Evolutionary conservation across 1,140 invertebrate species (phyloP).

Genomic region (Amphibalanus amphitrite): DNA sequence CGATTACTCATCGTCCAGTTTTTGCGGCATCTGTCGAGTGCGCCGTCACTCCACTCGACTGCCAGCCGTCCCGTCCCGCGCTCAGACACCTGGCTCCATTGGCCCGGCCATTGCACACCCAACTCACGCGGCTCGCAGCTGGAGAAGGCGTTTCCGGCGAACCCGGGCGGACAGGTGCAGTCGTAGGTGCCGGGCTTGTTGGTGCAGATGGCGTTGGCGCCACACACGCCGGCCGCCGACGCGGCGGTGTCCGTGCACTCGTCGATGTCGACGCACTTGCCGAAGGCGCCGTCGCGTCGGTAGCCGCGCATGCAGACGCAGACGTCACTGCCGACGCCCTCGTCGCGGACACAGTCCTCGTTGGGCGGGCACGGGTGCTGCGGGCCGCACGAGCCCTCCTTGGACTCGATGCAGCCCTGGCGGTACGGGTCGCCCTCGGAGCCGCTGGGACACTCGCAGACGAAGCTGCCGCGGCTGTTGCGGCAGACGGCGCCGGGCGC

Average conservation of each 20-base stretch:
- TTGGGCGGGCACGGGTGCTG: slow-evolving; percentile 56
- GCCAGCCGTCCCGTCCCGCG: too few species aligned
- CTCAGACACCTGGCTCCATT: too few species aligned
- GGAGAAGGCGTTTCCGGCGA: slow-evolving; percentile 71
- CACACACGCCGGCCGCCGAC: slow-evolving; percentile 58
- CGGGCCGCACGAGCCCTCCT: slow-evolving; percentile 43
- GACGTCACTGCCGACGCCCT: slow-evolving; percentile 49
- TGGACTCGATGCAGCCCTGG: slow-evolving; percentile 47
- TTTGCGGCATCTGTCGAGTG: too few species aligned
- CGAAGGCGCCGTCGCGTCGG: slow-evolving; percentile 42
- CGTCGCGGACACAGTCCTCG: slow-evolving; percentile 64
- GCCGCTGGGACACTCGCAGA: slow-evolving; percentile 62
- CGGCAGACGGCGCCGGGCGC: slow-evolving; percentile 63
- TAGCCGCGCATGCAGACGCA: slow-evolving; percentile 76
- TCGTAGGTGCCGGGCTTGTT: slow-evolving; percentile 87
- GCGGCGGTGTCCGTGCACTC: slow-evolving; percentile 53
- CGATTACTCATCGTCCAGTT: too few species aligned
- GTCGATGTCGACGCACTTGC: slow-evolving; percentile 66
- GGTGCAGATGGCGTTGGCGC: slow-evolving; percentile 71
- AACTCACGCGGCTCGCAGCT: slow-evolving; percentile 41
- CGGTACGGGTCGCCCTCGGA: slow-evolving; percentile 42
- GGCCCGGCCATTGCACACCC: background rate
- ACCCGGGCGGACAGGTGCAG: slow-evolving; percentile 69
- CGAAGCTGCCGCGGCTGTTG: slow-evolving; percentile 66
- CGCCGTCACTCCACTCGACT: too few species aligned